Evolutionary conservation across 2,797 vertebrate genomes (phyloP).

Genomic region (Neopelma chrysocephalum): DNA sequence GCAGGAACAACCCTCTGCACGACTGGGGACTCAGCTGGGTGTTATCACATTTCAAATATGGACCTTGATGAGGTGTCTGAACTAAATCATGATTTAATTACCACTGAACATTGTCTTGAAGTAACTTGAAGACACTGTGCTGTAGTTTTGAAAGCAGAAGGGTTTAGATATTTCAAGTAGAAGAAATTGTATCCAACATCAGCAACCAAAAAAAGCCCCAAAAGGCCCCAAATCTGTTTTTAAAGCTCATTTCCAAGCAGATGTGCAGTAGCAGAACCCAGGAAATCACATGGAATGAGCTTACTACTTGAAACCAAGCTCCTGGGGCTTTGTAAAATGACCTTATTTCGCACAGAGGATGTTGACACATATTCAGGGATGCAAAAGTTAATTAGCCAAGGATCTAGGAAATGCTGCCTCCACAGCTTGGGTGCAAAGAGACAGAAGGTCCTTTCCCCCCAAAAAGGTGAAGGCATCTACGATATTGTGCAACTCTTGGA

Average conservation of each 20-base stretch:
- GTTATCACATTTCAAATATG: fast-evolving
- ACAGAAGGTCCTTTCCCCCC: neutral
- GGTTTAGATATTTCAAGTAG: neutral
- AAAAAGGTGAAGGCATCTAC: neutral
- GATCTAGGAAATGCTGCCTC: neutral
- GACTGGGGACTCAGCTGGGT: neutral
- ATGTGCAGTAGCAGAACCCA: fast-evolving
- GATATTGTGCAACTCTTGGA: neutral
- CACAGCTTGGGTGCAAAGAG: neutral
- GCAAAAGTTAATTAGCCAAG: neutral
- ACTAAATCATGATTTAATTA: neutral
- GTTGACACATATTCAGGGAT: neutral
- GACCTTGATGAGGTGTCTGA: neutral
- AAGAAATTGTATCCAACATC: fast-evolving
- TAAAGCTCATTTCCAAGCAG: neutral
- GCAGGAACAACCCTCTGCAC: neutral
- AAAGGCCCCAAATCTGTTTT: neutral
- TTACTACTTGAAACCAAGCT: fast-evolving
- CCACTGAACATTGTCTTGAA: fast-evolving
- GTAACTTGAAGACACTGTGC: fast-evolving
- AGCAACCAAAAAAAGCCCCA: fast-evolving
- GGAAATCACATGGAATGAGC: fast-evolving
- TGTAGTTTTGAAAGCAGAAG: neutral
- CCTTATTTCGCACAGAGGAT: neutral
- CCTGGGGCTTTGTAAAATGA: neutral